These are phyloP conservation scores for Austrolebias charrua DNA, from an alignment of 2,797 vertebrate genomes.

Conservation along the genomic window DNA sequence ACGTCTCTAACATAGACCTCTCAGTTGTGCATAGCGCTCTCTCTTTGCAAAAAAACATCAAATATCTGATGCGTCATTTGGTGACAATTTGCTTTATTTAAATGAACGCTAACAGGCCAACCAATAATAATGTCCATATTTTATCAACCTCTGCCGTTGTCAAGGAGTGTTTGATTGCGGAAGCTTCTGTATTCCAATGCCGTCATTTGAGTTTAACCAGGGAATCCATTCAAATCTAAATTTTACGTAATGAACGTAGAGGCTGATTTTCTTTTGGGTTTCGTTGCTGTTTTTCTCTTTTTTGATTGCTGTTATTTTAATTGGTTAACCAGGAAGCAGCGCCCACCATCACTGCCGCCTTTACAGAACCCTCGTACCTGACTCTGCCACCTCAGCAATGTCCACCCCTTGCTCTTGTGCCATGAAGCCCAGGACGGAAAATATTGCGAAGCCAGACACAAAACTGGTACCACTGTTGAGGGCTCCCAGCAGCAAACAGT, in stretches of 20 bases:
- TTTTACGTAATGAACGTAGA: constrained; percentile 37
- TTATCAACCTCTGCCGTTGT: constrained; percentile 54
- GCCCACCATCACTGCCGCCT: constrained; percentile 95
- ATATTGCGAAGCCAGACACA: constrained; percentile 99
- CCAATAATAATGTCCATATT: constrained; percentile 4
- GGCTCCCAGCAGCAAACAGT: constrained; percentile 99
- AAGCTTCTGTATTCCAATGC: constrained; percentile 68
- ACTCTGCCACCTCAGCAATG: constrained; percentile 99
- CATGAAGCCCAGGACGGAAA: constrained; percentile 99
- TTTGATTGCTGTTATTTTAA: constrained; percentile 57
- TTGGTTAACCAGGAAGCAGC: constrained; percentile 87
- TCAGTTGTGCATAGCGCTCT: background rate
- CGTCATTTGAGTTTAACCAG: constrained; percentile 56
- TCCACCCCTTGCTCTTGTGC: constrained; percentile 99
- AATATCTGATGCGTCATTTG: background rate
- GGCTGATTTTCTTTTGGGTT: constrained; percentile 46
- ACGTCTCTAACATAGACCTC: background rate
- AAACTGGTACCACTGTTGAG: constrained; percentile 99
- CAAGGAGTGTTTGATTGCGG: constrained; percentile 74
- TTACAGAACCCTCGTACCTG: constrained; percentile 94
- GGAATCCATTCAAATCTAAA: constrained; percentile 43
- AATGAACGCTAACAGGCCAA: constrained; percentile 7
- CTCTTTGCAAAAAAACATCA: constrained; percentile 4
- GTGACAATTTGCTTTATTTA: background rate
- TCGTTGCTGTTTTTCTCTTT: constrained; percentile 65